A percentile compares a stretch with the other conserved stretches of the same genome.
Conservation (phyloP, 2,888 invertebrate genomes). For the Lasiommata megera region DNA sequence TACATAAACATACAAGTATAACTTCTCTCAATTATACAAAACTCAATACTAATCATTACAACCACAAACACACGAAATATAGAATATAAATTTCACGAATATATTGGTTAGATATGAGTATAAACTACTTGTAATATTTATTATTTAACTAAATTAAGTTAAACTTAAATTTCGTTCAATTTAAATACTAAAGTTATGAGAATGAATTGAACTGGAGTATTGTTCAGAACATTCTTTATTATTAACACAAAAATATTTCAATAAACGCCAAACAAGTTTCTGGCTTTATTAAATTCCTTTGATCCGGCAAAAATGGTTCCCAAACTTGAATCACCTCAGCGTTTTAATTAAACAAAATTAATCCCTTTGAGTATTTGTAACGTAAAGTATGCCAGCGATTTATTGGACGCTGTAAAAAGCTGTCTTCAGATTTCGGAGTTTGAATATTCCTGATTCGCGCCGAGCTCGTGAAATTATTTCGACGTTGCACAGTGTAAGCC, state of each 20-base stretch:
- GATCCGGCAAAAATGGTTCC: conserved; percentile 39
- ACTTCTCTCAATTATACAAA: too few relatives aligned
- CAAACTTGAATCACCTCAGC: conserved; percentile 39
- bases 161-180: background rate
- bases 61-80: too few relatives aligned
- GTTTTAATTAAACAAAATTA: conserved; percentile 48
- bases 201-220: background rate
- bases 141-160: too few relatives aligned
- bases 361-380: conserved; percentile 42
- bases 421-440: conserved; percentile 32
- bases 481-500: background rate
- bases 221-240: conserved; percentile 24
- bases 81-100: too few relatives aligned
- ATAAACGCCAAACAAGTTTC: conserved; percentile 31
- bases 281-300: conserved; percentile 42
- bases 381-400: conserved; percentile 43
- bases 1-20: too few relatives aligned
- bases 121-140: too few relatives aligned
- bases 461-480: background rate
- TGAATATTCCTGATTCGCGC: conserved; percentile 35
- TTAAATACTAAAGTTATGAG: background rate
- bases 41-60: too few relatives aligned
- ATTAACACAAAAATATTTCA: conserved; percentile 36
- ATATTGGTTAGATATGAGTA: too few relatives aligned
- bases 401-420: conserved; percentile 43